Percentiles rank a stretch among this genome's conserved stretches.
Conservation (phyloP, 2,113 vertebrate species). For the Leptodactylus fuscus region DNA sequence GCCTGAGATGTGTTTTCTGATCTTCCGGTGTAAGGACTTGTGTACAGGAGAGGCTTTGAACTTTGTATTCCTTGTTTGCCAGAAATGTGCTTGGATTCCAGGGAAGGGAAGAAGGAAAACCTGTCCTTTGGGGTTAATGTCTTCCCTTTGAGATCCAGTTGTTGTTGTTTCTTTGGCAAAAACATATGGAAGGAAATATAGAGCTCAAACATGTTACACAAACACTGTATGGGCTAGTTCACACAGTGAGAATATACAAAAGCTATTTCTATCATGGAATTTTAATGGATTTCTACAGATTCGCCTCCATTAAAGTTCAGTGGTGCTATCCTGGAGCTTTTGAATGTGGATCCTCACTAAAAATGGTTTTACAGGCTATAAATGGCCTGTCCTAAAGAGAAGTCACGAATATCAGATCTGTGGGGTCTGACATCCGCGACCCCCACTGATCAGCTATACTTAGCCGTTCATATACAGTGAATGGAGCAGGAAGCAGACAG, state of each 20-base stretch:
- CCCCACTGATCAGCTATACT: too few species aligned
- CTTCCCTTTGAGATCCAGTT: not conserved
- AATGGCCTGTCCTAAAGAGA: too few species aligned
- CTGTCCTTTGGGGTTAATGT: conserved; percentile 1
- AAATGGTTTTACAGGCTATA: too few species aligned
- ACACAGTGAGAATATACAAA: not conserved
- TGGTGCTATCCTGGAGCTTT: too few species aligned
- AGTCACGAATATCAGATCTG: too few species aligned
- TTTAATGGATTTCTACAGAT: too few species aligned
- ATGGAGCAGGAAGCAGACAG: too few species aligned
- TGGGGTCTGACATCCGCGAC: too few species aligned
- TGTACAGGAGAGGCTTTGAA: not conserved
- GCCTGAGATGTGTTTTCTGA: not conserved
- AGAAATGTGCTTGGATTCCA: not conserved
- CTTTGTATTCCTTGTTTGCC: not conserved
- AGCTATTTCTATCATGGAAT: not conserved
- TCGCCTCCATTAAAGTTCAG: too few species aligned
- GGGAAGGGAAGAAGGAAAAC: conserved; percentile 11
- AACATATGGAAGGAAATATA: not conserved
- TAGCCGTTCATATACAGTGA: too few species aligned
- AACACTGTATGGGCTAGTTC: not conserved
- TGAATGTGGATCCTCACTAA: too few species aligned
- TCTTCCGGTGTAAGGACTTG: not conserved
- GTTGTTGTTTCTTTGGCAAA: conserved; percentile 7
- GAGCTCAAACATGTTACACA: not conserved